Base-by-base conservation (phyloP, 2,113 vertebrate species). In the Amia ocellicauda region DNA sequence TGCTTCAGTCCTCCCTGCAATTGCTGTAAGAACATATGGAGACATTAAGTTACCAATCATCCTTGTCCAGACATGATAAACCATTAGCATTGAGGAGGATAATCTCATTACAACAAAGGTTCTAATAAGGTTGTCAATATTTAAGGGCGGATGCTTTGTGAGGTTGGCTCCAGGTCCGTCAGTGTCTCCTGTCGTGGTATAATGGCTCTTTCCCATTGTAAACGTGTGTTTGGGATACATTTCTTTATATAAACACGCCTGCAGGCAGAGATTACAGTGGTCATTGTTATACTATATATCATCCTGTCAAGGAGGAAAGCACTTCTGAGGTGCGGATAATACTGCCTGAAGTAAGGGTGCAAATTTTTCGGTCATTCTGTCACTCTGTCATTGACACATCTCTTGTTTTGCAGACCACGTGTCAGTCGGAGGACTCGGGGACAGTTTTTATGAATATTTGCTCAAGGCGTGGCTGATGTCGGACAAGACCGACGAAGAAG, bases 401-500 rank as follows among this genome's bases (percentile, higher is more conserved):
- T 63, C 26, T 78, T 78, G 61, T 49, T 66, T 73, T 86, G 69
- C 85, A 99, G 96, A 98, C 91, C 94, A 99, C 3, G 96, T 99
- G 66, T 98, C 96, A 0, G 88, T 98, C 57, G 96, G 96, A 50
- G 96, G 96, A 31, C 91, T 99, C 43, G 96, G 96, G 22, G 96
- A 99, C 78, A 99, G 96, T 68, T 99, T 98, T 87, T 99, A 99
- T 79, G 96, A 99, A 74, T 99, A 99, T 82, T 89, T 99, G 82
- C 92, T 99, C 14, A 99, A 99, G 86, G 94, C 96, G 63, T 99
- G 96, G 96, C 78, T 98, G 72, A 98, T 99, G 94, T 97, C 94
- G 17, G 93, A 94, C 88, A 97, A 91, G 86, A 92, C 84, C 26
- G 96, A 99, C 78, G 89, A 95, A 74, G 94, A 99, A 60, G 95